Evolutionary conservation across 2,113 vertebrate genomes (phyloP), one percentile per base, ranked within the genome.

Genomic region (Stegostoma tigrinum): DNA sequence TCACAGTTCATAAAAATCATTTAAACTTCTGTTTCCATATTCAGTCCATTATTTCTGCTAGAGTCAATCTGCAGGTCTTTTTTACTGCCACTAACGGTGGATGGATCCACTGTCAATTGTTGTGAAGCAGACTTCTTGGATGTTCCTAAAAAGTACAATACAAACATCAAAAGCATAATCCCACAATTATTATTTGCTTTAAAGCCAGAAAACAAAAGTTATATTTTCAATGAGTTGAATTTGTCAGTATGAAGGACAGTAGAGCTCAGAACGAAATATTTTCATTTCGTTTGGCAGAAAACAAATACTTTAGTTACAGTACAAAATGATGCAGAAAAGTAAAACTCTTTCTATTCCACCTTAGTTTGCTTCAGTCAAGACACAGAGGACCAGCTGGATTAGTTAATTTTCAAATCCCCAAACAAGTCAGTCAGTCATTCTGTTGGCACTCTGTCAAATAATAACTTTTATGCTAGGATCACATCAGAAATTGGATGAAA

Each of bases 1-100:
- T 34, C 24, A 19, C 42, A 15, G 48, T 61, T 61, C 64, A 90
- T 90, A 90, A 67, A 67, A 94, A 42, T 95, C 38, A 72, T 52
- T 95, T 95, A 95, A 70, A 95, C 94, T 95, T 95, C 94, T 30
- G 94, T 95, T 95, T 95, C 94, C 24, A 95, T 72, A 48, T 95
- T 72, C 38, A 72, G 42, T 48, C 38, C 94, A 30, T 72, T 95
- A 30, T 72, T 70, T 72, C 67, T 68, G 45, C n/a, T 48, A 10
- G 94, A 52, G 94, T 95, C 68, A 45, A 48, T 48, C 68, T 95
- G 94, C 5, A 52, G 24, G 68, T 48, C 94, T 34, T 10, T 93
- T 93, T 93, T 93, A 93, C 19, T 66, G 64, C n/a, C 61, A 93
- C 38, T 61, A 93, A 0, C 34, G 17, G n/a, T 93, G 38, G 23